Conservation (phyloP, 37 sponge, comb jelly and placozoan species). For the Ianthella basta region DNA sequence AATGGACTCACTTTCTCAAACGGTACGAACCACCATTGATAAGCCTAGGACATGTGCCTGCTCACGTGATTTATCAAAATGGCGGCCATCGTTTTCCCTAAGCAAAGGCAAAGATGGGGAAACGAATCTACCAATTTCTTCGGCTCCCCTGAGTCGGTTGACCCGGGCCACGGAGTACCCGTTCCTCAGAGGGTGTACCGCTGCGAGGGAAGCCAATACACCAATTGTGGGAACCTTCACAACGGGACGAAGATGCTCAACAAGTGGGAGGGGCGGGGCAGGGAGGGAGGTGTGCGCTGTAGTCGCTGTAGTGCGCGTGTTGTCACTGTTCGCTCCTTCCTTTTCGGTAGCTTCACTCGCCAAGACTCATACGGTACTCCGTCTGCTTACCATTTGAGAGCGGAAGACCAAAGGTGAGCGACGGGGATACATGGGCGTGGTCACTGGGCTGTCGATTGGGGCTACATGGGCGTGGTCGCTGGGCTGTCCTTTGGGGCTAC, state of each 20-base stretch:
- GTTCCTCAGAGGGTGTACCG: conserved; percentile 44
- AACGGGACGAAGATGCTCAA: conserved; percentile 38
- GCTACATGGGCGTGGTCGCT: no score
- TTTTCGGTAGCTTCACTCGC: neutral
- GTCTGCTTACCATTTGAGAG: neutral
- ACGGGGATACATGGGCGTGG: neutral
- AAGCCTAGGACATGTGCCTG: no score
- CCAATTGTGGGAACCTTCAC: conserved; percentile 44
- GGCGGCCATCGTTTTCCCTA: conserved; percentile 42
- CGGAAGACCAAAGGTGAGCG: conserved; percentile 26
- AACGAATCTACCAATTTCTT: conserved; percentile 64
- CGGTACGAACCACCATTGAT: no score
- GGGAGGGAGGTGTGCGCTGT: neutral
- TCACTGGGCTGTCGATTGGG: no score
- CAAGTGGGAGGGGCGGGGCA: conserved; percentile 19
- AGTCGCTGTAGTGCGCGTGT: neutral
- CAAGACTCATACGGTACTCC: conserved; percentile 10
- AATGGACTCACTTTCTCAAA: no score
- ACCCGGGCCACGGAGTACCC: conserved; percentile 9
- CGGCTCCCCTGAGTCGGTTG: neutral
- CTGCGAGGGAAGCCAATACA: conserved; percentile 46
- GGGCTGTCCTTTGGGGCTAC: no score
- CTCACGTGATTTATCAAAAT: conserved; percentile 29
- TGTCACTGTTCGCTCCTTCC: neutral
- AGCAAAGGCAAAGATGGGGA: conserved; percentile 43